Base-by-base conservation (phyloP, 2,888 invertebrate species). In the Subacronicta megacephala region DNA sequence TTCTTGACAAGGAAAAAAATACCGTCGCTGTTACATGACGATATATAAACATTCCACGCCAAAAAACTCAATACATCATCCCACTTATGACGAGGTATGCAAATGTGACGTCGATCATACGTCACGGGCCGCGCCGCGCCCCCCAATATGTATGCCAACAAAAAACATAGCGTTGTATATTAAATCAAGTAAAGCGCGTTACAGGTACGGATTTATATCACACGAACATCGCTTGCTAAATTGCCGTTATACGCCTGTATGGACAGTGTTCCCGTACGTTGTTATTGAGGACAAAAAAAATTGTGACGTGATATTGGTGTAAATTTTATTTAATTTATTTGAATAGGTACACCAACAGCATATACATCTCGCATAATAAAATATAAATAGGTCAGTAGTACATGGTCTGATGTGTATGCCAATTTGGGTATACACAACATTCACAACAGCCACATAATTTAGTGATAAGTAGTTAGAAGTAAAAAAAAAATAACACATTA, bases 101-200 rank as follows among this genome's bases (percentile, higher is more conserved):
- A 80, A 81, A 81, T 79, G 67, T 72, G 66, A 72, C 71, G 70
- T 61, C 66, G 64, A 45, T 73, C 77, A 79, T 80, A 64, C 59
- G 74, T 80, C 80, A 77, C 57, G 18, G 13, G 33, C 44, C 52
- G 20, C 46, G 63, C 73, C 56, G 59, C 64, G 57, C 57, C 9
- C 49, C 40, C 55, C 77, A 70, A 75, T 72, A 75, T 70, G 73
- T 72, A 57, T 40, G 62, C 60, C 42, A 42, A 56, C 63, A 59
- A 72, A 68, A 68, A 65, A 72, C 64, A 72, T 60, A 60, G 70
- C 73, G 62, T 52, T 64, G 58, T 75, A 65, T 74, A 80, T 81
- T 81, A 78, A 80, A 81, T 81, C 80, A 80, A 76, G 77, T 71
- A 75, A 80, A 80, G 77, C 73, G 76, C 59, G 68, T 73, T 68